Evolutionary conservation across 2,888 invertebrate species (phyloP), one percentile per base, ranked within the genome.

Genomic region (Drosophila monieri): DNA sequence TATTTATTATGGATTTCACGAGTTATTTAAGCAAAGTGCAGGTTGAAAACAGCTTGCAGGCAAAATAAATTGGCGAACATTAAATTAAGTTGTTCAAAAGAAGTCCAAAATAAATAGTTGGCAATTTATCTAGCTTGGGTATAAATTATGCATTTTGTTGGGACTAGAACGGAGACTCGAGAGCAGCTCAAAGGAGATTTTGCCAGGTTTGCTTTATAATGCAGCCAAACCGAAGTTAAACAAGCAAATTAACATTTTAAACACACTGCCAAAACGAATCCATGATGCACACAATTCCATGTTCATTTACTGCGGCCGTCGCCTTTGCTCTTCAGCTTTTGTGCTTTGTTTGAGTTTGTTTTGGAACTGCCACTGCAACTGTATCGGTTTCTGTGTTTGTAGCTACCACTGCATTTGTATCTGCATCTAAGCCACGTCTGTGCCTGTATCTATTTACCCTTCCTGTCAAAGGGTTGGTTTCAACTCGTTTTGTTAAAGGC

Each of bases 311-410:
- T 64, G 64, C 72, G 57, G 25, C 35, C 49, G 23, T 23, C 43
- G 57, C 57, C 23, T 54, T 37, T 69, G 64, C 71, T 71, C 69
- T 68, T 35, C 58, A 69, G 68, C 72, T 84, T 70, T 77, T 85
- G 85, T 78, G 79, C 64, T 73, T 73, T 85, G 81, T 64, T 75
- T 44, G 78, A 87, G 65, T 62, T 41, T 65, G 68, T 77, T 87
- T 75, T 61, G 65, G 53, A 43, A 30, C 41, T 47, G 46, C 37
- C 23, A 6, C 6, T 12, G 25, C 8, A 46, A 46, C 12, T 43
- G 43, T 14, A 23, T 27, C 6, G 25, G 61, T 35, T 44, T 44
- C 21, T 61, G 62, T 21, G 2, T 27, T 10, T 61, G 46, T 41
- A 18, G 15, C 39, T 52, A 27, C 37, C 25, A 39, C 64, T 60